A percentile compares a stretch with the other conserved stretches of the same genome.
phyloP scores from a whole-genome alignment of 2,797 vertebrate genomes.

The Clamator glandarius region DNA sequence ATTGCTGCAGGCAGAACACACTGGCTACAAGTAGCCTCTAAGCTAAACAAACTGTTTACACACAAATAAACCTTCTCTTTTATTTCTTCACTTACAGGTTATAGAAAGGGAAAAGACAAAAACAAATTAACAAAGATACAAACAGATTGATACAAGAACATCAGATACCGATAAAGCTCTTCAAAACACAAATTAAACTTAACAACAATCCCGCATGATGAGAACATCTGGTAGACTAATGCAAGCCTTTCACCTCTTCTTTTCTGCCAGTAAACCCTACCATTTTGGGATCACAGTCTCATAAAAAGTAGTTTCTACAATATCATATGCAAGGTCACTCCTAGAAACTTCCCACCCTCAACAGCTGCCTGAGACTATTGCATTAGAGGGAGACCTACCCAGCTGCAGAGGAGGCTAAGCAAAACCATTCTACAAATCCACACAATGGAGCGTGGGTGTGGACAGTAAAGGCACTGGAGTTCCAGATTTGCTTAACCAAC shows the following conservation, averaged over 20 bases:
- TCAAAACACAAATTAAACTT: background rate
- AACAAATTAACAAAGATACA: background rate
- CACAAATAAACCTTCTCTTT: slow-evolving; percentile 13
- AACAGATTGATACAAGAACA: background rate
- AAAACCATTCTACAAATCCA: slow-evolving; percentile 17
- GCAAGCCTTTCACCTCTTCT: background rate
- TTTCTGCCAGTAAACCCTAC: background rate
- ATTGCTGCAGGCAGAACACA: background rate
- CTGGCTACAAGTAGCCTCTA: background rate
- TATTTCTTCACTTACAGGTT: slow-evolving; percentile 1
- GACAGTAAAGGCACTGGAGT: background rate
- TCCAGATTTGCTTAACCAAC: background rate
- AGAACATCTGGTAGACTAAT: background rate
- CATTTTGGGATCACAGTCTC: background rate
- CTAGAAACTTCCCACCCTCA: background rate
- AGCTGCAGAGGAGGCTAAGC: background rate
- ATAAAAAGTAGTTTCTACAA: background rate
- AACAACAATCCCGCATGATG: background rate
- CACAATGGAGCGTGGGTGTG: background rate
- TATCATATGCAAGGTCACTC: background rate
- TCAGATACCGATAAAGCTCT: background rate
- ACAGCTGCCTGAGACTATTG: background rate
- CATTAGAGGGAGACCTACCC: background rate
- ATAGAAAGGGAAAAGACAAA: background rate
- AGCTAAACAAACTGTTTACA: slow-evolving; percentile 11